A percentile compares a stretch with the other conserved stretches of the same genome.
Evolutionary conservation across 2,888 invertebrate genomes (phyloP).

Genomic region (Alloplasta piceator): DNA sequence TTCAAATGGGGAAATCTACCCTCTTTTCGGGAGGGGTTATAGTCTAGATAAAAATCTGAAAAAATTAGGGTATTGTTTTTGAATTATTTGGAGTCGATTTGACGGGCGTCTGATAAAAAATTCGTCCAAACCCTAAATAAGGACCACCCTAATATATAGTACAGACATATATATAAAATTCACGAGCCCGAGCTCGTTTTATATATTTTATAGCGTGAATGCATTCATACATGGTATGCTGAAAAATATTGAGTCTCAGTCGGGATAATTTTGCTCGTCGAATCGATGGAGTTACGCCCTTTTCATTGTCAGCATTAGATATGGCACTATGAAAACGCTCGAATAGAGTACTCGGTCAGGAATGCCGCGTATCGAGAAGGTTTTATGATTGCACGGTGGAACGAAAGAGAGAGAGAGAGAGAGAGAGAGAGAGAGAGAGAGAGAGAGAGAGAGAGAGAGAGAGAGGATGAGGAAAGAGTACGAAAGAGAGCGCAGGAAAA

Average conservation of each 20-base stretch:
- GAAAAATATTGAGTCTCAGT: not conserved
- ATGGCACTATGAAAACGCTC: constrained; percentile 25
- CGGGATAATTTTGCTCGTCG: not conserved
- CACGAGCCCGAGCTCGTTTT: constrained; percentile 33
- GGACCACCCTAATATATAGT: too few relatives aligned
- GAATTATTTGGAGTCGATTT: too few relatives aligned
- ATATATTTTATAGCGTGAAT: not conserved
- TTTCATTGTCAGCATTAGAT: too few relatives aligned
- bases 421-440: constrained; percentile 40
- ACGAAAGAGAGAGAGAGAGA: constrained; percentile 43
- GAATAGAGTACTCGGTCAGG: constrained; percentile 66
- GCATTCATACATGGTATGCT: not conserved
- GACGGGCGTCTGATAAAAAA: too few relatives aligned
- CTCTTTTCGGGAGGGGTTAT: too few relatives aligned
- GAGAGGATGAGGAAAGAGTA: constrained; percentile 22
- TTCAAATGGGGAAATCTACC: too few relatives aligned
- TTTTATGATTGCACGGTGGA: constrained; percentile 69
- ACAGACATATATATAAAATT: not conserved
- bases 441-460: constrained; percentile 31
- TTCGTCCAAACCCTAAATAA: too few relatives aligned
- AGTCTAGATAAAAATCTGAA: too few relatives aligned
- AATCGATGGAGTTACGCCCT: not conserved
- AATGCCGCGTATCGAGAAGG: constrained; percentile 67
- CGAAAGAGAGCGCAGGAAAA: constrained; percentile 46
- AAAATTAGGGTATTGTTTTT: too few relatives aligned